Conservation (phyloP, 64 coral and sea anemone genomes). For the Pachyseris speciosa region DNA sequence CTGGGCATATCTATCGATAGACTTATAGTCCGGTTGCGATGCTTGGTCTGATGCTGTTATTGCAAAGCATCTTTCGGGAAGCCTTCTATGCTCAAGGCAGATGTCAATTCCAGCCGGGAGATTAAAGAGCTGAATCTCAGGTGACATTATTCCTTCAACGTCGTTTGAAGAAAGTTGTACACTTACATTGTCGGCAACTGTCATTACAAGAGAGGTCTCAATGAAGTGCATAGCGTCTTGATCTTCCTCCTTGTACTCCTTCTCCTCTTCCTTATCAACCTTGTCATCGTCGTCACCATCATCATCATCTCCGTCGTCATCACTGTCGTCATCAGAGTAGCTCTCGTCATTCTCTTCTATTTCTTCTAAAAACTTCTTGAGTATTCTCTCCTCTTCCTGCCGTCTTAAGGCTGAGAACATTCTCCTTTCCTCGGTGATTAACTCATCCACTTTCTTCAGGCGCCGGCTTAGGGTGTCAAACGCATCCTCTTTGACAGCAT, state of each 20-base stretch:
- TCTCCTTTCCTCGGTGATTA: not conserved
- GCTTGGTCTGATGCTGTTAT: slow-evolving; percentile 24
- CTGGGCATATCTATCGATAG: not conserved
- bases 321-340: not conserved
- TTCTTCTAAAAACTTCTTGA: not conserved
- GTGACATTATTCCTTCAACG: slow-evolving; percentile 15
- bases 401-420: not conserved
- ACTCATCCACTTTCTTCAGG: not conserved
- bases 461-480: not conserved
- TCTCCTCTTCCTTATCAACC: not conserved
- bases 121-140: slow-evolving; percentile 62
- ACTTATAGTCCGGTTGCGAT: slow-evolving; percentile 4
- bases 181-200: not conserved
- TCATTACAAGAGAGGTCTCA: not conserved
- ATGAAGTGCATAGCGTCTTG: slow-evolving; percentile 32
- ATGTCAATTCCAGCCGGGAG: slow-evolving; percentile 19
- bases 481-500: not conserved
- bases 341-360: not conserved
- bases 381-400: not conserved
- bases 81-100: slow-evolving; percentile 67
- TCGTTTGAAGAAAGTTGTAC: slow-evolving; percentile 40
- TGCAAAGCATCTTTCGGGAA: slow-evolving; percentile 56
- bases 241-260: no score
- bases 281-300: not conserved
- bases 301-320: not conserved